Conservation (phyloP, 2,797 vertebrate species). For the Otolemur crassicaudatus region DNA sequence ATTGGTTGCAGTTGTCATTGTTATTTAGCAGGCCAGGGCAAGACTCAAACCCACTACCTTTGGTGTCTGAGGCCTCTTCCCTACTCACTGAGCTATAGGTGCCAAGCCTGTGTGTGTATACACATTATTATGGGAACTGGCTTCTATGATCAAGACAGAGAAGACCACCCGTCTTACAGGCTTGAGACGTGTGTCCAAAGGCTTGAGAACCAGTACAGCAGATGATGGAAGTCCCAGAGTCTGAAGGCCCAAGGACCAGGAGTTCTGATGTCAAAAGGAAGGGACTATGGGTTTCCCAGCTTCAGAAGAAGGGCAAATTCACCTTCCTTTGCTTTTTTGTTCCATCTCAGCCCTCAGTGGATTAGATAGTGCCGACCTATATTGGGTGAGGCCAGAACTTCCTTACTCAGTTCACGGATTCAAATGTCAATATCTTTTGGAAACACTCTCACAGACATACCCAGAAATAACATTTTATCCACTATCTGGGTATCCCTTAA, state of each 20-base stretch:
- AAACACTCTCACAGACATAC: background rate
- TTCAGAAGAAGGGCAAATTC: background rate
- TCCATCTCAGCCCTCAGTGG: background rate
- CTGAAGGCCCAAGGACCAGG: background rate
- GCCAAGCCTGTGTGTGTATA: too few relatives aligned
- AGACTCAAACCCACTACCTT: too few relatives aligned
- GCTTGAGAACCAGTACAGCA: background rate
- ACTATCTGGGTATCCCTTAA: background rate
- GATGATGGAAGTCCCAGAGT: fast-evolving
- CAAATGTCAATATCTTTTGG: background rate
- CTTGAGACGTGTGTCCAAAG: background rate
- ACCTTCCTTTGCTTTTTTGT: background rate
- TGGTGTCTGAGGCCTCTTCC: too few relatives aligned
- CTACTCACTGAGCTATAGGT: too few relatives aligned
- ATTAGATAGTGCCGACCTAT: background rate
- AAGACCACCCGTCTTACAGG: background rate
- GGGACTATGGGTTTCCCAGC: too few relatives aligned
- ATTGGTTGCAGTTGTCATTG: too few relatives aligned
- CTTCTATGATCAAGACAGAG: background rate
- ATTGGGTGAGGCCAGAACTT: background rate
- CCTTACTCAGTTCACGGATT: background rate
- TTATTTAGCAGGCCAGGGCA: too few relatives aligned
- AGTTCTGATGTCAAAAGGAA: background rate
- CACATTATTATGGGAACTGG: background rate
- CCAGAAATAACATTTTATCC: background rate